A percentile compares a stretch with the other conserved stretches of the same genome.
These are phyloP conservation scores for Ochotona curzoniae DNA, from an alignment of 2,113 vertebrate genomes.

Conservation along the genomic window DNA sequence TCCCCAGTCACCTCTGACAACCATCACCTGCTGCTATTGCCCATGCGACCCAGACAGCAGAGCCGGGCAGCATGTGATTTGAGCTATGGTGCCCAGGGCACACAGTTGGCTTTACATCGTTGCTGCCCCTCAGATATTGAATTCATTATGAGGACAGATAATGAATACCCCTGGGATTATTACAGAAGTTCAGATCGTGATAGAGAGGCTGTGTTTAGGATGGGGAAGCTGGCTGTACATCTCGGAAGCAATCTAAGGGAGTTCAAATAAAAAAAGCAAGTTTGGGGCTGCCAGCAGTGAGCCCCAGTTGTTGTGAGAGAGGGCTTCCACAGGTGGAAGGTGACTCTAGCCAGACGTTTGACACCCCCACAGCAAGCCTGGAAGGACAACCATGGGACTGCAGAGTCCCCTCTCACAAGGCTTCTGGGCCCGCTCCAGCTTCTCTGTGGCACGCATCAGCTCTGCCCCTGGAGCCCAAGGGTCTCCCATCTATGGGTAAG, in stretches of 20 bases:
- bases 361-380: not conserved
- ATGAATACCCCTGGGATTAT: slow-evolving; percentile 6
- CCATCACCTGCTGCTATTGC: not conserved
- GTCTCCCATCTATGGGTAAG: not conserved
- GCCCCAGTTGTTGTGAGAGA: not conserved
- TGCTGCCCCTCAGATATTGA: not conserved
- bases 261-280: not conserved
- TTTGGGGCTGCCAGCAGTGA: not conserved
- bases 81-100: not conserved
- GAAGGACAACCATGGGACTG: not conserved
- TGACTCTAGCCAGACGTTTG: not conserved
- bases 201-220: not conserved
- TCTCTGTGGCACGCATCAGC: not conserved
- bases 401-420: not conserved
- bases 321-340: no score
- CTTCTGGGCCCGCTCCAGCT: not conserved
- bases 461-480: not conserved
- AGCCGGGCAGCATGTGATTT: not conserved
- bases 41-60: not conserved
- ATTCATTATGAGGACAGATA: not conserved
- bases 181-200: slow-evolving; percentile 10
- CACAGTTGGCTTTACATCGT: not conserved
- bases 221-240: not conserved
- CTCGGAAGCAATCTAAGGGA: not conserved
- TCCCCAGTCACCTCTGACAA: not conserved